Evolutionary conservation across 2,888 invertebrate species (phyloP).

Genomic region (Tenthredo amoena): DNA sequence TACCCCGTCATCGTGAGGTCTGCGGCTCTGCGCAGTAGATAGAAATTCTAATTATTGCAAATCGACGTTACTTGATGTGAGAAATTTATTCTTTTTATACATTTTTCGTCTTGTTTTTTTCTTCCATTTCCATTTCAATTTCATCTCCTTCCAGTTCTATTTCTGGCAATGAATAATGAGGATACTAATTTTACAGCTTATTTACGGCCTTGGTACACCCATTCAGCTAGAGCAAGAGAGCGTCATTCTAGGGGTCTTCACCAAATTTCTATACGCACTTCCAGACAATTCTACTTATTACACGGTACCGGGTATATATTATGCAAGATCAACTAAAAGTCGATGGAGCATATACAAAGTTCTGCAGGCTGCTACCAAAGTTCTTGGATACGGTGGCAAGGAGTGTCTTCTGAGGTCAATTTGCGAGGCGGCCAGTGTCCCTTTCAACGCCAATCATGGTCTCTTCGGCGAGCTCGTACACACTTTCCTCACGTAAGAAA

Average conservation of each 20-base stretch:
- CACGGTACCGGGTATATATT: conserved; percentile 71
- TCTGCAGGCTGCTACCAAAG: conserved; percentile 81
- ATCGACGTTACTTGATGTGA: conserved; percentile 18
- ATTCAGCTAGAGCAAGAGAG: conserved; percentile 75
- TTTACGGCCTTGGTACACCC: conserved; percentile 77
- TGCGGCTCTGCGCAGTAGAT: background rate
- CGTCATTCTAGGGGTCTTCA: conserved; percentile 76
- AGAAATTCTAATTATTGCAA: conserved; percentile 1
- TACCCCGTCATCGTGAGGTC: background rate
- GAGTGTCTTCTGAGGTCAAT: conserved; percentile 87
- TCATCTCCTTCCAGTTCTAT: background rate
- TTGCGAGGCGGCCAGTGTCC: conserved; percentile 87
- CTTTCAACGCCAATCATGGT: conserved; percentile 85
- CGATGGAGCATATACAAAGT: conserved; percentile 85
- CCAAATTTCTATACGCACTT: conserved; percentile 75
- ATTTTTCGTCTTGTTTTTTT: background rate
- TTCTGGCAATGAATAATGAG: background rate
- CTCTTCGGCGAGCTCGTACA: conserved; percentile 88
- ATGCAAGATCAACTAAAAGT: conserved; percentile 64
- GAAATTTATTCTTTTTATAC: background rate
- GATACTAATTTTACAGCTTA: conserved; percentile 68
- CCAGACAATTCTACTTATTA: conserved; percentile 76
- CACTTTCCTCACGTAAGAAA: conserved; percentile 83
- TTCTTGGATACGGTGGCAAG: conserved; percentile 76
- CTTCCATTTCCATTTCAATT: background rate